phyloP scores from a whole-genome alignment of 1,140 invertebrate genomes.

The Chymomyza costata region DNA sequence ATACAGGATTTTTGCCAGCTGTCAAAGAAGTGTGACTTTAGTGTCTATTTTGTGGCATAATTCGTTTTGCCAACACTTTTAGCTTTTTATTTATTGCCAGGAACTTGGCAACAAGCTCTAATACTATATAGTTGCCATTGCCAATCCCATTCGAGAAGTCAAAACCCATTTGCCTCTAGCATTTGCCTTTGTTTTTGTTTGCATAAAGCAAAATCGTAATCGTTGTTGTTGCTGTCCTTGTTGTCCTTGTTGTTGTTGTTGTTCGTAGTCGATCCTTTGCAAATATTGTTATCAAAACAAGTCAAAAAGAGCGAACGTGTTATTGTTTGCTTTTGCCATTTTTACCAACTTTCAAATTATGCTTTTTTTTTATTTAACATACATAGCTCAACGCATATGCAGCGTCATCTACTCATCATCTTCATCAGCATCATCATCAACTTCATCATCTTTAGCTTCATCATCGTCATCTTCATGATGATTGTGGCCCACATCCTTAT shows the following conservation, averaged over 20 bases:
- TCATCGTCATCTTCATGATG: constrained; percentile 9
- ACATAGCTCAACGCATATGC: too few relatives aligned
- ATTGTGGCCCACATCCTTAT: constrained; percentile 10
- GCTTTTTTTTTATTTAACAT: too few relatives aligned
- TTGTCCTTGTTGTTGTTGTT: neutral
- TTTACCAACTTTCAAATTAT: constrained; percentile 2
- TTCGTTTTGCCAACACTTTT: constrained; percentile 20
- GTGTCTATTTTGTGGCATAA: constrained; percentile 11
- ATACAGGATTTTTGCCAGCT: too few relatives aligned
- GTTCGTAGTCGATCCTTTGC: constrained; percentile 14
- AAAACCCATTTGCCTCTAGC: neutral
- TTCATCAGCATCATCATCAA: constrained; percentile 5
- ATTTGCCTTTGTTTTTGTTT: neutral
- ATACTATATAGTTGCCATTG: neutral
- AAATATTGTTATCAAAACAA: constrained; percentile 38
- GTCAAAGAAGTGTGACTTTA: constrained; percentile 4
- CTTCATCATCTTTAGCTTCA: constrained; percentile 9
- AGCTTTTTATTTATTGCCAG: constrained; percentile 31
- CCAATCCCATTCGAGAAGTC: neutral
- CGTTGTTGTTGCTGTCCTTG: neutral
- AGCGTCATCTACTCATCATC: too few relatives aligned
- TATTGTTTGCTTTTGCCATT: constrained; percentile 23
- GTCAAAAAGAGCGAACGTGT: constrained; percentile 3
- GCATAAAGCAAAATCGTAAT: neutral
- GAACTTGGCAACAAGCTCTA: neutral